Evolutionary conservation across 2,113 vertebrate species (phyloP).

Genomic region (Oncorhynchus masou): DNA sequence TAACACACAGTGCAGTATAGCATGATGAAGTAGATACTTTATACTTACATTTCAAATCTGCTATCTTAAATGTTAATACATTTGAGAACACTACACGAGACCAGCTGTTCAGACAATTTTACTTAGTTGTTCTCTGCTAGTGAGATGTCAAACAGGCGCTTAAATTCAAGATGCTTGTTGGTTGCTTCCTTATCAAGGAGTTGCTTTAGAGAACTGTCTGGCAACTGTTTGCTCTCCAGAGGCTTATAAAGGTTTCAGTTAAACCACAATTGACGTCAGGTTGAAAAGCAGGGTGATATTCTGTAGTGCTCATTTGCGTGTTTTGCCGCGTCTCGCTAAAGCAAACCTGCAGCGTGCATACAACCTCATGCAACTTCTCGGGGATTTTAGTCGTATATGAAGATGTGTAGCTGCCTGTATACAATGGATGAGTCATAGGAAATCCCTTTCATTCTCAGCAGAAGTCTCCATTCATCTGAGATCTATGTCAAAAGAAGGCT

Average conservation of each 20-base stretch:
- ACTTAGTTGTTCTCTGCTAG: neutral
- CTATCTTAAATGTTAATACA: neutral
- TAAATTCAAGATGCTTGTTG: neutral
- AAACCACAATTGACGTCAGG: conserved; percentile 39
- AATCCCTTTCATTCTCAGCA: too few species aligned
- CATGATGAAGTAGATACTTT: neutral
- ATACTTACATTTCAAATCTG: neutral
- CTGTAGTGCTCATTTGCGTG: neutral
- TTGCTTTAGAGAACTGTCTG: conserved; percentile 5
- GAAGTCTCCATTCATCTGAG: too few species aligned
- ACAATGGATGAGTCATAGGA: too few species aligned
- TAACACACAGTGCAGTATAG: neutral
- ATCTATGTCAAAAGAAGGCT: too few species aligned
- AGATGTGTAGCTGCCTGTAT: too few species aligned
- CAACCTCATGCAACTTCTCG: too few species aligned
- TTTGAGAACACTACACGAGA: neutral
- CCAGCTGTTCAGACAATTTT: neutral
- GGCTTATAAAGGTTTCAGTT: conserved; percentile 31
- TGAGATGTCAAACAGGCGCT: neutral
- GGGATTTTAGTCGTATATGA: too few species aligned
- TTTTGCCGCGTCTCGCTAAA: too few species aligned
- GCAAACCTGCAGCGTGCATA: too few species aligned
- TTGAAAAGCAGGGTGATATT: neutral
- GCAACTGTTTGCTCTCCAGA: conserved; percentile 20
- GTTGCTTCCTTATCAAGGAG: neutral